These are phyloP conservation scores for Sinocyclocheilus maitianheensis DNA, from an alignment of 2,113 vertebrate species.

Conservation along the genomic window DNA sequence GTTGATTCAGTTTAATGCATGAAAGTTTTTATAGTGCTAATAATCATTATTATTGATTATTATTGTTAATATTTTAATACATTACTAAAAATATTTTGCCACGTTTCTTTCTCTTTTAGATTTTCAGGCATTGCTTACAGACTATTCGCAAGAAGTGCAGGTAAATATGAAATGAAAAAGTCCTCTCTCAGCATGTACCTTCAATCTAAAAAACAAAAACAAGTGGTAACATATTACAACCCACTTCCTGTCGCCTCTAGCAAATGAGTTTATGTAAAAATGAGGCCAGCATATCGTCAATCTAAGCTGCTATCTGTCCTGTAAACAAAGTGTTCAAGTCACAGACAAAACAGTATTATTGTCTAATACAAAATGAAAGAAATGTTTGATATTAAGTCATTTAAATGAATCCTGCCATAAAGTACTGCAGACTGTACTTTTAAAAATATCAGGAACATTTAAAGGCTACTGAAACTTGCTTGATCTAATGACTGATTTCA, in stretches of 20 bases:
- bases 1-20: background rate
- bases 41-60: background rate
- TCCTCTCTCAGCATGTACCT: constrained; percentile 50
- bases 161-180: constrained; percentile 26
- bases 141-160: constrained; percentile 11
- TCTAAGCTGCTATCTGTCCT: background rate
- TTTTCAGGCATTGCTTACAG: background rate
- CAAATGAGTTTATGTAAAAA: constrained; percentile 62
- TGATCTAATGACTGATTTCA: background rate
- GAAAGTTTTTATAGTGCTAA: background rate
- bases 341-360: background rate
- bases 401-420: background rate
- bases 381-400: background rate
- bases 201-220: constrained; percentile 61
- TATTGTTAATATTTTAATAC: background rate
- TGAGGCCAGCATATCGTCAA: constrained; percentile 56
- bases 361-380: background rate
- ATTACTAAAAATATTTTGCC: background rate
- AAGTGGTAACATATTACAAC: constrained; percentile 65
- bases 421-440: background rate
- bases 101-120: background rate
- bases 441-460: background rate
- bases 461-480: background rate
- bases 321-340: constrained; percentile 1
- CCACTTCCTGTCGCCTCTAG: constrained; percentile 71